A percentile compares a stretch with the other conserved stretches of the same genome.
These are phyloP conservation scores for Xylophagus ater DNA, from an alignment of 2,888 invertebrate species.

Conservation along the genomic window DNA sequence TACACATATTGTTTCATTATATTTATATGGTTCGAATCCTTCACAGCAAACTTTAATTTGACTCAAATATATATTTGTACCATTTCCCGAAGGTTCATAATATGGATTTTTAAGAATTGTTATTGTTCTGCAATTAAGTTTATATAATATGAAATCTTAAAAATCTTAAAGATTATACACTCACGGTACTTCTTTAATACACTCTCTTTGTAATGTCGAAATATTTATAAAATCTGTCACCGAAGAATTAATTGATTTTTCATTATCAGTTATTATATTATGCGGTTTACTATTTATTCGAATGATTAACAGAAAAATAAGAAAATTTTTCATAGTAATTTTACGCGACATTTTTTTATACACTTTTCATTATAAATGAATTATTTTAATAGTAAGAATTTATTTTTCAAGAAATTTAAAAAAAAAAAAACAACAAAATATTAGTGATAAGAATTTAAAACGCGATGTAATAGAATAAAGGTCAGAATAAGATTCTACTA, in stretches of 20 bases:
- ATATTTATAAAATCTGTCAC: neutral
- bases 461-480: neutral
- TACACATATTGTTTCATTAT: slow-evolving; percentile 22
- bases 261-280: no score
- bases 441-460: neutral
- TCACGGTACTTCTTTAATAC: slow-evolving; percentile 9
- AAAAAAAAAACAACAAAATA: no score
- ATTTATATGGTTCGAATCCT: slow-evolving; percentile 45
- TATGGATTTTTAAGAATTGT: neutral
- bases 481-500: slow-evolving; percentile 2
- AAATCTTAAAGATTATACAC: neutral
- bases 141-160: neutral
- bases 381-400: no score
- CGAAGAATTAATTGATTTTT: no score
- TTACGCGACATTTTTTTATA: no score
- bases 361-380: no score
- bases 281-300: no score
- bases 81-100: slow-evolving; percentile 25
- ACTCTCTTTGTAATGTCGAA: slow-evolving; percentile 3
- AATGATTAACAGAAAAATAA: no score
- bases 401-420: no score
- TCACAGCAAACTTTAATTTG: slow-evolving; percentile 59
- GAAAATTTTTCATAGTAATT: no score
- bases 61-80: slow-evolving; percentile 48
- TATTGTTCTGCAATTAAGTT: neutral